phyloP scores from a whole-genome alignment of 2,888 invertebrate species.

The Spodoptera littoralis region DNA sequence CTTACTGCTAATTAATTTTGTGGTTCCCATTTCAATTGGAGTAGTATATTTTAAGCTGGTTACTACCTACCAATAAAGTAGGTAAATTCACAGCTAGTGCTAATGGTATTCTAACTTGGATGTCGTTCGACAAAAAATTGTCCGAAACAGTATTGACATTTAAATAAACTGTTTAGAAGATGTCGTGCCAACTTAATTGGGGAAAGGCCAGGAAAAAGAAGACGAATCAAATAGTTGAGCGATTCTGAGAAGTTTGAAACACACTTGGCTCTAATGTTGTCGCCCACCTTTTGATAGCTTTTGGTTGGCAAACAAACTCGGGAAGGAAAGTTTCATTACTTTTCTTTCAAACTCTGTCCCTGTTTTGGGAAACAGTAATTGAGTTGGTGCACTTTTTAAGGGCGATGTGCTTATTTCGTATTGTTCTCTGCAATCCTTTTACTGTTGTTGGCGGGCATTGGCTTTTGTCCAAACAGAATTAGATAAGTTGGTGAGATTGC shows the following conservation, averaged over 20 bases:
- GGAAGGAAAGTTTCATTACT: conserved; percentile 61
- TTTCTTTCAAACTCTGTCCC: conserved; percentile 55
- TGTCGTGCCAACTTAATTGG: no score
- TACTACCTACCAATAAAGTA: no score
- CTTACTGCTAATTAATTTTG: no score
- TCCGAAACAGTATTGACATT: no score
- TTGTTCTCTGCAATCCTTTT: conserved; percentile 34
- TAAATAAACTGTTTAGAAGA: no score
- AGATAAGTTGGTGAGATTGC: no score
- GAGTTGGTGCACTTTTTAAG: conserved; percentile 55
- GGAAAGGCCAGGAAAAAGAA: not conserved
- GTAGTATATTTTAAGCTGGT: no score
- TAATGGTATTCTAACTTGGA: no score
- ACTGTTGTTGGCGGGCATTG: conserved; percentile 37
- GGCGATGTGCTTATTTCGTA: conserved; percentile 40
- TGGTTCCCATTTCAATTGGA: no score
- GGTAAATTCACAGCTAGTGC: no score
- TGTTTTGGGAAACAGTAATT: conserved; percentile 57
- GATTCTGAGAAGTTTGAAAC: conserved; percentile 37
- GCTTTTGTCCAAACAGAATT: no score
- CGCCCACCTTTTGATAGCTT: conserved; percentile 51
- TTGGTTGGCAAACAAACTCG: conserved; percentile 44
- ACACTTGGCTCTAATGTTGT: conserved; percentile 43
- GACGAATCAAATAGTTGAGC: conserved; percentile 23
- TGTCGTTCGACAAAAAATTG: no score